phyloP scores from a whole-genome alignment of 2,888 invertebrate genomes.

The Scaptomyza polygonia region DNA sequence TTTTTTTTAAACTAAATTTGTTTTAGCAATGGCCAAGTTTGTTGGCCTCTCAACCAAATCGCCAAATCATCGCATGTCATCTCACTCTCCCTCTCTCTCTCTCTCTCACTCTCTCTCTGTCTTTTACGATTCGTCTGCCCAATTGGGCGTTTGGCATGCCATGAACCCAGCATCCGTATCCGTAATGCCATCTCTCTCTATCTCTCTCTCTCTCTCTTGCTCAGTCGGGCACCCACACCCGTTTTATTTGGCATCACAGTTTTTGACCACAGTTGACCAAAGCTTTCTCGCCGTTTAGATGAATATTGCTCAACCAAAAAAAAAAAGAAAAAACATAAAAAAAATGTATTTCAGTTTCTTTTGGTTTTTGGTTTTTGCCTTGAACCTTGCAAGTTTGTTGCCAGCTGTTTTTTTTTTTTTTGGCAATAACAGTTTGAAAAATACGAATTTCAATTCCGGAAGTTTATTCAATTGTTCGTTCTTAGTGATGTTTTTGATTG shows the following conservation, averaged over 20 bases:
- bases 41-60: constrained; percentile 1
- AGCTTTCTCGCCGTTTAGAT: constrained; percentile 15
- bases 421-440: constrained; percentile 5
- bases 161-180: constrained; percentile 27
- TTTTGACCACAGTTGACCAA: constrained; percentile 32
- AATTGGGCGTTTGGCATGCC: constrained; percentile 37
- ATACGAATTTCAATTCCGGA: constrained; percentile 46
- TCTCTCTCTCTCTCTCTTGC: not conserved
- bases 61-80: constrained; percentile 6
- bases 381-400: constrained; percentile 51
- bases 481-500: not conserved
- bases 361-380: no score
- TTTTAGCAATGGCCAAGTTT: constrained; percentile 2
- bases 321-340: no score
- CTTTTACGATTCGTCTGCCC: no score
- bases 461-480: constrained; percentile 57
- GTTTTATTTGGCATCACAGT: not conserved
- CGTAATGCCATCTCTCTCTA: constrained; percentile 1
- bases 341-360: constrained; percentile 14
- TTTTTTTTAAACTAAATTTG: not conserved
- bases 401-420: constrained; percentile 26
- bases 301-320: constrained; percentile 4
- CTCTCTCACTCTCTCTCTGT: not conserved
- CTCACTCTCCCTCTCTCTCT: not conserved
- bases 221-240: not conserved